Evolutionary conservation across 2,888 invertebrate species (phyloP).

Genomic region (Pegoplata infirma): DNA sequence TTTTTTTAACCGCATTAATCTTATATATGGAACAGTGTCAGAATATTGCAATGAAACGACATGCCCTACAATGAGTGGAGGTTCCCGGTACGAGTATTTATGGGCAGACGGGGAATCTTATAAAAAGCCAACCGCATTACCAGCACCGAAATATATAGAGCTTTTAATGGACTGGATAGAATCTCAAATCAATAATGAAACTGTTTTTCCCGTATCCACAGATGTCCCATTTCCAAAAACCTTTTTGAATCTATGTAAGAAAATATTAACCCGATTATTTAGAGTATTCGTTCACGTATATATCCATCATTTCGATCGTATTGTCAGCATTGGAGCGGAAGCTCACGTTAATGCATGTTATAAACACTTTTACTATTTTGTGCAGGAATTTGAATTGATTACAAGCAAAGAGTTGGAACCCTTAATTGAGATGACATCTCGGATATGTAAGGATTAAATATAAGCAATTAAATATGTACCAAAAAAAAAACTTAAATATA

Average conservation of each 20-base stretch:
- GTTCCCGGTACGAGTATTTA: constrained; percentile 91
- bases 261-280: constrained; percentile 92
- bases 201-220: constrained; percentile 89
- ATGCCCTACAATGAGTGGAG: constrained; percentile 95
- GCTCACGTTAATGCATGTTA: constrained; percentile 96
- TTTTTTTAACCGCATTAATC: constrained; percentile 95
- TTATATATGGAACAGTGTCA: constrained; percentile 93
- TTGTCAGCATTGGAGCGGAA: constrained; percentile 92
- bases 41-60: constrained; percentile 90
- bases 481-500: too few relatives aligned
- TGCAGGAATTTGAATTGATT: constrained; percentile 90
- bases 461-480: too few relatives aligned
- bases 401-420: constrained; percentile 92
- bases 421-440: constrained; percentile 86
- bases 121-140: constrained; percentile 88
- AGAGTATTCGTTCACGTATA: constrained; percentile 96
- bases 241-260: constrained; percentile 87
- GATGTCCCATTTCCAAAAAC: constrained; percentile 93
- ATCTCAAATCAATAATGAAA: constrained; percentile 92
- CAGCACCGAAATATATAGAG: constrained; percentile 90
- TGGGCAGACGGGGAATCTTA: constrained; percentile 92
- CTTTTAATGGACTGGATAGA: constrained; percentile 96
- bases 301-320: constrained; percentile 94
- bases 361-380: constrained; percentile 96
- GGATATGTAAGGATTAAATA: constrained; percentile 82